phyloP scores from a whole-genome alignment of 1,140 invertebrate species.

The Proales similis region DNA sequence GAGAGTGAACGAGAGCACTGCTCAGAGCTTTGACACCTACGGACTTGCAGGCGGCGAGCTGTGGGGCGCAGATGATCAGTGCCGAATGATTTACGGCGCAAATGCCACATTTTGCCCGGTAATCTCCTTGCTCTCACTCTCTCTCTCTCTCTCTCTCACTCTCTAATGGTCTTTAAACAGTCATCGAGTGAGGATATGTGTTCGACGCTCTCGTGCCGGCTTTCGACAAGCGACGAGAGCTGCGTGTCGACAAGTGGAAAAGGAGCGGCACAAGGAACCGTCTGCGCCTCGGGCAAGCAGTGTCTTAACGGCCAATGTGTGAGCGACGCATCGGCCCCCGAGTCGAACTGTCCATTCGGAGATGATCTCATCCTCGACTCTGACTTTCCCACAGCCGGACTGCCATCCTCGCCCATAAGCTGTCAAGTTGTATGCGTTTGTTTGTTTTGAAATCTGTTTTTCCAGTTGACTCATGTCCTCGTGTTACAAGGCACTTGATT shows the following conservation, averaged over 20 bases:
- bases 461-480: no score
- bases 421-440: no score
- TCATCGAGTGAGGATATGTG: background rate
- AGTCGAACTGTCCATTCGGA: constrained; percentile 5
- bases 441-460: no score
- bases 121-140: background rate
- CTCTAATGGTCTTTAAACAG: constrained; percentile 2
- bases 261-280: constrained; percentile 4
- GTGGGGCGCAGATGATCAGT: constrained; percentile 2
- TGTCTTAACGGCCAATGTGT: background rate
- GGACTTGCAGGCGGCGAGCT: background rate
- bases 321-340: background rate
- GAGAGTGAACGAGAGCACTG: background rate
- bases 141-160: background rate
- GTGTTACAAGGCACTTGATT: no score
- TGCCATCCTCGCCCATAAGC: no score
- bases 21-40: background rate
- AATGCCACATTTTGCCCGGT: constrained; percentile 11
- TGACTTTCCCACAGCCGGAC: no score
- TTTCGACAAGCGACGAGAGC: background rate
- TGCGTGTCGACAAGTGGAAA: background rate
- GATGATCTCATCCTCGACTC: no score
- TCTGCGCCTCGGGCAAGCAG: constrained; percentile 15
- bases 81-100: background rate
- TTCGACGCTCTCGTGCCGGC: background rate